Evolutionary conservation across 92 coral and sea anemone genomes (phyloP).

Genomic region (Actinernus sp.): DNA sequence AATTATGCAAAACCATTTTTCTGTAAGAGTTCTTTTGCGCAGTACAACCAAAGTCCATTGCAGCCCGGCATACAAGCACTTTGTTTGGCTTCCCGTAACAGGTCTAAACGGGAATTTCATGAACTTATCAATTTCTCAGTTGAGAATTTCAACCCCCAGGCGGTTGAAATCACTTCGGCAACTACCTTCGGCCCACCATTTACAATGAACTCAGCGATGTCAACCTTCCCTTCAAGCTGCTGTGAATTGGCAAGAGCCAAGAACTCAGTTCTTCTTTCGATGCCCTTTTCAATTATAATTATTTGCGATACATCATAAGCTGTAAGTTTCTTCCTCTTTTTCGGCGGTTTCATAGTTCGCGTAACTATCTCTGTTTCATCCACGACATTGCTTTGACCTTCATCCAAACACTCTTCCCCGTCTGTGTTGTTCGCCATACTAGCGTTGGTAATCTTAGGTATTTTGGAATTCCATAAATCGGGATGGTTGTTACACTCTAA

Average conservation of each 20-base stretch:
- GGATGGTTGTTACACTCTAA: constrained; percentile 39
- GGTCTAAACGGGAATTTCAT: constrained; percentile 22
- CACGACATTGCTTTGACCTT: neutral
- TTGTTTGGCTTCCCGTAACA: too few relatives aligned
- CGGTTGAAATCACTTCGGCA: constrained; percentile 31
- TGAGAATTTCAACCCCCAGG: constrained; percentile 50
- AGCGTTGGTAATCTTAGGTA: constrained; percentile 18
- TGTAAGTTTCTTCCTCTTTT: constrained; percentile 14
- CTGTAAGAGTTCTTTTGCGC: constrained; percentile 39
- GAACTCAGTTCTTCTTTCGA: constrained; percentile 36
- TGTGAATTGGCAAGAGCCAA: constrained; percentile 59
- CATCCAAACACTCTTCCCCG: neutral
- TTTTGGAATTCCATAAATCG: constrained; percentile 24
- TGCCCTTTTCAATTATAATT: constrained; percentile 33
- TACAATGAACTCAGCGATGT: constrained; percentile 65
- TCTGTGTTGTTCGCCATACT: neutral
- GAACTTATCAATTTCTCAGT: constrained; percentile 10
- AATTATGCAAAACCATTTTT: constrained; percentile 47
- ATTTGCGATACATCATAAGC: constrained; percentile 44
- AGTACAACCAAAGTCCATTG: constrained; percentile 27
- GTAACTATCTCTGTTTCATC: neutral
- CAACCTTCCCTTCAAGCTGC: constrained; percentile 51
- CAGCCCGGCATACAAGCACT: constrained; percentile 25
- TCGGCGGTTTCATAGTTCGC: neutral
- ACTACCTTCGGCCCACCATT: constrained; percentile 46